Percentiles rank a stretch among this genome's conserved stretches.
These are phyloP conservation scores for Leptatherina wallacei DNA, from an alignment of 2,797 vertebrate species.

Conservation along the genomic window DNA sequence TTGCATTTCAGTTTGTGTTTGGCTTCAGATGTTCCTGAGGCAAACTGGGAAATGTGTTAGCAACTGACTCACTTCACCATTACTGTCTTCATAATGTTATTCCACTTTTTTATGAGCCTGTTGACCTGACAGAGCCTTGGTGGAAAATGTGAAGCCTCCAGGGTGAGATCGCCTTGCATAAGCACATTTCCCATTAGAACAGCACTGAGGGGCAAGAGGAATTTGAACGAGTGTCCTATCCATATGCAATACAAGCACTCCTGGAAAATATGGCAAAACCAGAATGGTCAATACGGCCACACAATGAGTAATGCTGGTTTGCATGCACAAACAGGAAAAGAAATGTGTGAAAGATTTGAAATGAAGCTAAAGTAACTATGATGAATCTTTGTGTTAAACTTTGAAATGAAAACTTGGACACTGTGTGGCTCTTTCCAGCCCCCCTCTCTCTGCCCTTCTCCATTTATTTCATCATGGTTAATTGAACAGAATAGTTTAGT, in stretches of 20 bases:
- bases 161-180: slow-evolving; percentile 79
- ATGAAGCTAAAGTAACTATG: slow-evolving; percentile 21
- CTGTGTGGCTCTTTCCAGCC: slow-evolving; percentile 7
- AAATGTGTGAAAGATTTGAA: slow-evolving; percentile 20
- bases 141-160: slow-evolving; percentile 75
- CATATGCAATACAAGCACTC: slow-evolving; percentile 57
- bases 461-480: slow-evolving; percentile 79
- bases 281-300: slow-evolving; percentile 36
- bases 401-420: slow-evolving; percentile 49
- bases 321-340: slow-evolving; percentile 14
- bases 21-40: slow-evolving; percentile 64
- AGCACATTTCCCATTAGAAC: slow-evolving; percentile 82
- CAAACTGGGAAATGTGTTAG: slow-evolving; percentile 68
- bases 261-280: slow-evolving; percentile 52
- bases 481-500: slow-evolving; percentile 86
- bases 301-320: slow-evolving; percentile 16
- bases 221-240: slow-evolving; percentile 65
- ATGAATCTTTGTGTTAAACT: slow-evolving; percentile 51
- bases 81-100: slow-evolving; percentile 77
- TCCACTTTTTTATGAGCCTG: slow-evolving; percentile 73
- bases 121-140: slow-evolving; percentile 75
- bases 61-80: slow-evolving; percentile 72
- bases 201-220: slow-evolving; percentile 74
- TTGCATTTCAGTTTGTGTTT: slow-evolving; percentile 66
- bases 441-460: slow-evolving; percentile 25